A percentile compares a stretch with the other conserved stretches of the same genome.
These are phyloP conservation scores for Sebastes iracundus DNA, from an alignment of 2,797 vertebrate genomes.

Conservation along the genomic window DNA sequence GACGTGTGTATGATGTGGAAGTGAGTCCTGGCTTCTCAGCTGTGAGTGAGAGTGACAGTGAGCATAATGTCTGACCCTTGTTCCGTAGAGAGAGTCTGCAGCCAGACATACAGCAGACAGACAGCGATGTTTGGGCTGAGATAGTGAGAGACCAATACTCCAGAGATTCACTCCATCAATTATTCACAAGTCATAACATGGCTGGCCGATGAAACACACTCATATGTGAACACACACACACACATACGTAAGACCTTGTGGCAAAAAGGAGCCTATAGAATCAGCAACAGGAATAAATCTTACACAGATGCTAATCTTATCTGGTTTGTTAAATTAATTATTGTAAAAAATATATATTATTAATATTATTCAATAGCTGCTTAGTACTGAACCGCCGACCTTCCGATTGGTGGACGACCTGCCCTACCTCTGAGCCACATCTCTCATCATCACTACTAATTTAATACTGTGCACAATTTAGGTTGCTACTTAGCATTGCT, in stretches of 20 bases:
- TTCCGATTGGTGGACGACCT: too few relatives aligned
- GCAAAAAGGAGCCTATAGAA: not conserved
- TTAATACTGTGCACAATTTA: not conserved
- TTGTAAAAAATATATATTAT: not conserved
- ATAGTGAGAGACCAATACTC: constrained; percentile 52
- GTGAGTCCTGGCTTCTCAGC: not conserved
- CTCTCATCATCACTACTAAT: not conserved
- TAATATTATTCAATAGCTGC: too few relatives aligned
- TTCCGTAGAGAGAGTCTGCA: constrained; percentile 22
- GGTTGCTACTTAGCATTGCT: not conserved
- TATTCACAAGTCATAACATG: constrained; percentile 66
- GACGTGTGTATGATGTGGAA: not conserved
- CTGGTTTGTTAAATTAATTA: not conserved
- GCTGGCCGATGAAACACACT: constrained; percentile 30
- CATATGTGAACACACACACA: not conserved
- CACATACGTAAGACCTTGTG: not conserved
- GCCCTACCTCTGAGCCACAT: too few relatives aligned
- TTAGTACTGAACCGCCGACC: too few relatives aligned
- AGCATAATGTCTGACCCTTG: constrained; percentile 16
- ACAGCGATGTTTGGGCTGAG: constrained; percentile 52
- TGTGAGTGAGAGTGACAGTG: not conserved
- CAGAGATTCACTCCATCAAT: constrained; percentile 71
- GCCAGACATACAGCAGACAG: constrained; percentile 14
- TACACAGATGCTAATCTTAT: not conserved
- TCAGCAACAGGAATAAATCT: not conserved